phyloP scores from a whole-genome alignment of 2,888 invertebrate genomes.

The Archips crataeganus region DNA sequence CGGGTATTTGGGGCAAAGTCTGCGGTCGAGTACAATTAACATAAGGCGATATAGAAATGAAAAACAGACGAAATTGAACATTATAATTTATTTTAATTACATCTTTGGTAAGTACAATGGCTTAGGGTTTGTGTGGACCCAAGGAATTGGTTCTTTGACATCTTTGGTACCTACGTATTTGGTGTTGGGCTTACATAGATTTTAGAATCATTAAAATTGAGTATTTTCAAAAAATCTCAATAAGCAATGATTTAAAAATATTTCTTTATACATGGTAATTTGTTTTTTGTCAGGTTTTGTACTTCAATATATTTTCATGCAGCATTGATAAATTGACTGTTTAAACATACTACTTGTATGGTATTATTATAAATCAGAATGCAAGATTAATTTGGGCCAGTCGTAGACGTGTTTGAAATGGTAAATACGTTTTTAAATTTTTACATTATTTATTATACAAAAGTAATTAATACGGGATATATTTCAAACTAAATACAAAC shows the following conservation, averaged over 20 bases:
- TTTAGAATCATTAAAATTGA: constrained; percentile 21
- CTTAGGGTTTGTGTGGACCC: constrained; percentile 71
- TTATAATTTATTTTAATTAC: constrained; percentile 71
- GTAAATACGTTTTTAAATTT: too few relatives aligned
- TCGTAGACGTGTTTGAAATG: not conserved
- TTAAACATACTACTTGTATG: not conserved
- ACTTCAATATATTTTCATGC: constrained; percentile 1
- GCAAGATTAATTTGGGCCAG: too few relatives aligned
- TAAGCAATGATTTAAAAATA: constrained; percentile 23
- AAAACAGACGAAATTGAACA: constrained; percentile 55
- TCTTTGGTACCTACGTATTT: constrained; percentile 67
- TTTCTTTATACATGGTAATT: constrained; percentile 3
- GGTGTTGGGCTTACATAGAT: constrained; percentile 40
- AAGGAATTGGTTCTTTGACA: constrained; percentile 74
- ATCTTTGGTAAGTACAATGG: constrained; percentile 85
- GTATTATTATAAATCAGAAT: not conserved
- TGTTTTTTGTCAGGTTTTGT: constrained; percentile 3
- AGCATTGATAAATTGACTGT: not conserved
- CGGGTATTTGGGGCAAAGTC: constrained; percentile 9
- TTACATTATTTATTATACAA: too few relatives aligned
- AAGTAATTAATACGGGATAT: too few relatives aligned
- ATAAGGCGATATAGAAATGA: constrained; percentile 42
- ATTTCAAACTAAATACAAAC: too few relatives aligned
- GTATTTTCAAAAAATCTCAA: constrained; percentile 21
- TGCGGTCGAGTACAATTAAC: constrained; percentile 8